Base-by-base conservation (phyloP, 1,140 invertebrate species). In the Atta colombica region DNA sequence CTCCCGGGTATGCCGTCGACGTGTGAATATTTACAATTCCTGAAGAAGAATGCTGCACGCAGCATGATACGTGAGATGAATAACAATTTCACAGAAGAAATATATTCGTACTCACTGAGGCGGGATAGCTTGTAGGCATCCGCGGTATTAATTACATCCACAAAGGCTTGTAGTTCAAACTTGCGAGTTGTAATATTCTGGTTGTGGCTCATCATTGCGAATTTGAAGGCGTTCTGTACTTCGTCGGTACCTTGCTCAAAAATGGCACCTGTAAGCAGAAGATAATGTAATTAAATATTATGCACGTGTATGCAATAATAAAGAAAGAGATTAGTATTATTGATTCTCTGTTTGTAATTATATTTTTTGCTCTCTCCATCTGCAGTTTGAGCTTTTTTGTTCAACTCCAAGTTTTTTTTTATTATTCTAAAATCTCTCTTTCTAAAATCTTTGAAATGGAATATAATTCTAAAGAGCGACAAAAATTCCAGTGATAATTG, bases 111-210 rank as follows among this genome's bases (percentile, higher is more conserved):
- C 98, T 98, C 96, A 99, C 98, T 98, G 58, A 98, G 96, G 94
- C 97, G 96, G 16, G 98, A 98, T 18, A 98, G 96, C 94, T 98
- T 98, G 95, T 98, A 98, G 77, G 98, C 98, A 94, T 99, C 98
- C 39, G 98, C 98, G n/a, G 98, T 98, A 93, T 98, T 98, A 93
- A 99, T 98, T 90, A 98, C 97, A 94, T 98, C 98, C 45, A 98
- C 98, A 92, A 97, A 98, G n/a, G 98, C 97, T 93, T 98, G 97
- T 53, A 98, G 96, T 94, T 98, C 98, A 89, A 98, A 98, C 72
- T 96, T 94, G 58, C 97, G 96, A 51, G 96, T 96, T 7, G 97
- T 97, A 77, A 97, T 96, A 90, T 98, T 97, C 87, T 97, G 96
- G 91, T 98, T 98, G 93, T 98, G 97, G 91, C 97, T 97, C 63